These are phyloP conservation scores for Drosophila varians DNA, from an alignment of 1,140 invertebrate species.

Conservation along the genomic window DNA sequence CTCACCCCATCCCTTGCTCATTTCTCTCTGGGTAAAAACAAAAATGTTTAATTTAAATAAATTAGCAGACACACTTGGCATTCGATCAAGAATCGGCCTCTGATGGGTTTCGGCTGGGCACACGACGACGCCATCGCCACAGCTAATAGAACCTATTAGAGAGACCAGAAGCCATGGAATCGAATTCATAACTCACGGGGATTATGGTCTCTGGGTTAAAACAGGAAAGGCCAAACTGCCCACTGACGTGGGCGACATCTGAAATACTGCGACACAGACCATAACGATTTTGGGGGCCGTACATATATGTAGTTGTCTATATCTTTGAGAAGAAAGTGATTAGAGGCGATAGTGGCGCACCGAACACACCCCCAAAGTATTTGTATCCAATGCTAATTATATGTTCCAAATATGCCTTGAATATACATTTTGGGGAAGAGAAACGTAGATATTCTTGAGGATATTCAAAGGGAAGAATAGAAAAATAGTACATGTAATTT, in stretches of 20 bases:
- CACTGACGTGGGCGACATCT: conserved; percentile 4
- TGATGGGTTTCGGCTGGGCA: conserved; percentile 39
- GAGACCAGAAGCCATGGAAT: conserved; percentile 15
- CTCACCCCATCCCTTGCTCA: background rate
- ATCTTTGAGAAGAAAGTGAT: background rate
- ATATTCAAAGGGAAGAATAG: too few relatives aligned
- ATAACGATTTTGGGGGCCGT: conserved; percentile 4
- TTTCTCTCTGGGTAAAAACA: background rate
- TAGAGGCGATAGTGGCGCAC: background rate
- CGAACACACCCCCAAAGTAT: conserved; percentile 46
- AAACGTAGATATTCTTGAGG: too few relatives aligned
- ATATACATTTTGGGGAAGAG: too few relatives aligned
- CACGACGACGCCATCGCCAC: conserved; percentile 51
- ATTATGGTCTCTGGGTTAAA: conserved; percentile 17
- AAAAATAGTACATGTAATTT: conserved; percentile 30
- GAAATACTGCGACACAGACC: background rate
- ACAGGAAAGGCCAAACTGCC: background rate
- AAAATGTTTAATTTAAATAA: conserved; percentile 46
- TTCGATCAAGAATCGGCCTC: conserved; percentile 42
- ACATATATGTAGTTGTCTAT: conserved; percentile 3
- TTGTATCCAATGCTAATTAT: conserved; percentile 36
- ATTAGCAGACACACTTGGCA: conserved; percentile 62
- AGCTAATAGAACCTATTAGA: conserved; percentile 14
- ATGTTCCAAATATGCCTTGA: conserved; percentile 31
- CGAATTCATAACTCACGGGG: conserved; percentile 27